Evolutionary conservation across 1,140 invertebrate species (phyloP).

Genomic region (Drosophila melanica): DNA sequence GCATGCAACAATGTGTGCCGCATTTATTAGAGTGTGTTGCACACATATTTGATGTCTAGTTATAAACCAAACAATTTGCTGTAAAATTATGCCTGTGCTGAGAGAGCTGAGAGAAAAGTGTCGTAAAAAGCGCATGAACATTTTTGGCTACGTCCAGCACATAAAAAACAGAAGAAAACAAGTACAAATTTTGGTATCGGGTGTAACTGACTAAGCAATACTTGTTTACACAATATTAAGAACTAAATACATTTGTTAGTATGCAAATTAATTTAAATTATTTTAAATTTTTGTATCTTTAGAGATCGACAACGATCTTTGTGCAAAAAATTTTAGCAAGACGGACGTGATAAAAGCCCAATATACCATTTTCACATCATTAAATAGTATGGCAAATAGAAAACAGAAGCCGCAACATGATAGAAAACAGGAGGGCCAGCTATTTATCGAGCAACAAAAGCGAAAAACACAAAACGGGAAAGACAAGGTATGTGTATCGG

Average conservation of each 20-base stretch:
- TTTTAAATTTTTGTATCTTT: too few species aligned
- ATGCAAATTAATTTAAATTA: too few species aligned
- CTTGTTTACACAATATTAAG: too few species aligned
- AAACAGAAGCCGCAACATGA: conserved; percentile 27
- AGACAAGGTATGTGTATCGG: not conserved
- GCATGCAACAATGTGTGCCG: conserved; percentile 50
- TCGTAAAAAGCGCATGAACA: conserved; percentile 72
- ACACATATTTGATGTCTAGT: conserved; percentile 58
- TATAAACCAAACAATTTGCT: conserved; percentile 72
- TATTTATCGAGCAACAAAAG: conserved; percentile 71
- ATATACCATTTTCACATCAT: too few species aligned
- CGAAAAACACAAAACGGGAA: not conserved
- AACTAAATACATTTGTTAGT: too few species aligned
- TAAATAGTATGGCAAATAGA: not conserved
- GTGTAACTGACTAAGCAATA: too few species aligned
- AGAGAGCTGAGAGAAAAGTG: conserved; percentile 45
- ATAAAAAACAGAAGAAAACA: conserved; percentile 2
- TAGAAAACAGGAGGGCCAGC: conserved; percentile 27
- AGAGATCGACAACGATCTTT: too few species aligned
- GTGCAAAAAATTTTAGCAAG: too few species aligned
- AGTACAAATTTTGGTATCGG: too few species aligned
- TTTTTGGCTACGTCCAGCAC: conserved; percentile 37
- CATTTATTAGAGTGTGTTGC: not conserved
- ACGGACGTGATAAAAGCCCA: too few species aligned
- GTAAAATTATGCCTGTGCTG: conserved; percentile 69